Evolutionary conservation across 2,113 vertebrate species (phyloP).

Genomic region (Arenaria interpres): DNA sequence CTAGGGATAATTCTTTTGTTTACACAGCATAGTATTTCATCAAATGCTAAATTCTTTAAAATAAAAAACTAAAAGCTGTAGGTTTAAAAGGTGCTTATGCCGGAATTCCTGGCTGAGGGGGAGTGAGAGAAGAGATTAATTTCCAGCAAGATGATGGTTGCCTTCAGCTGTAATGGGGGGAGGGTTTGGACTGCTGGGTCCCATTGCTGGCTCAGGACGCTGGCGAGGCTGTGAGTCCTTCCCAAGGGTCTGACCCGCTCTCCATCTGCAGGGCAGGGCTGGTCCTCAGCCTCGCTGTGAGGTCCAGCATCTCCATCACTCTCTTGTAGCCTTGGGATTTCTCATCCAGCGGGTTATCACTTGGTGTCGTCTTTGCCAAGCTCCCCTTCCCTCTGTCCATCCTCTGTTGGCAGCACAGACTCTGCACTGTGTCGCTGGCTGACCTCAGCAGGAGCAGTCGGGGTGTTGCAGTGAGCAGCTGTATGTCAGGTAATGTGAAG

Average conservation of each 20-base stretch:
- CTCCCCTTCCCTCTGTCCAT: background rate
- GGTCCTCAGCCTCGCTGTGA: background rate
- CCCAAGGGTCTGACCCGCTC: background rate
- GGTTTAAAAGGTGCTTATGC: background rate
- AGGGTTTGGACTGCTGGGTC: background rate
- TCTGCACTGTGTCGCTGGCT: fast-evolving
- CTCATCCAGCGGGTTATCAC: background rate
- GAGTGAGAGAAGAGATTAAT: background rate
- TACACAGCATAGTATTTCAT: constrained; percentile 6
- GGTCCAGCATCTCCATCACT: background rate
- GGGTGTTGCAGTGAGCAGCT: background rate
- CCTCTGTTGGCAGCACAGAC: background rate
- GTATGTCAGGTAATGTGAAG: fast-evolving
- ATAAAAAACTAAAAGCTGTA: background rate
- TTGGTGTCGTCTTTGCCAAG: background rate
- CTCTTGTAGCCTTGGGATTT: background rate
- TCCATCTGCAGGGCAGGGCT: background rate
- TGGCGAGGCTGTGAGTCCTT: background rate
- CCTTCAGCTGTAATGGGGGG: background rate
- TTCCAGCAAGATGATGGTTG: background rate
- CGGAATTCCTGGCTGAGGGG: background rate
- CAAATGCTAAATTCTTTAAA: background rate
- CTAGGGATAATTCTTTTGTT: constrained; percentile 23
- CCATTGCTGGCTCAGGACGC: fast-evolving
- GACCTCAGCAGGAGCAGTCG: background rate